These are phyloP conservation scores for Rhynchomys soricoides DNA, from an alignment of 2,113 vertebrate species.

Conservation along the genomic window DNA sequence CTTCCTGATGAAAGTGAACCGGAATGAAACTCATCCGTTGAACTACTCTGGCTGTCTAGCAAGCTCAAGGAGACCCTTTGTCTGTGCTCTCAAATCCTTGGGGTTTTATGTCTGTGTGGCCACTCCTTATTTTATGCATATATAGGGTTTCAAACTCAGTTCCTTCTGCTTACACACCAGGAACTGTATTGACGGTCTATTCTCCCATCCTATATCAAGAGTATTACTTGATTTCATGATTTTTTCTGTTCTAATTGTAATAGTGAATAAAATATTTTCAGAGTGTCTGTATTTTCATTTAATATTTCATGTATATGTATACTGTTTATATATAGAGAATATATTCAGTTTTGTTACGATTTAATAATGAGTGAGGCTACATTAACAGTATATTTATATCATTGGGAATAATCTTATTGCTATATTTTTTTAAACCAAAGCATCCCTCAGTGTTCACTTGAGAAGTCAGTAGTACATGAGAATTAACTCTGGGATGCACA, in stretches of 20 bases:
- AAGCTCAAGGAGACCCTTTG: not conserved
- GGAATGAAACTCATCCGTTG: not conserved
- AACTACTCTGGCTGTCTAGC: not conserved
- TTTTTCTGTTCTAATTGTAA: not conserved
- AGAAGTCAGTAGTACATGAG: not conserved
- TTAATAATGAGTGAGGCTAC: not conserved
- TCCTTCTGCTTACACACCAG: not conserved
- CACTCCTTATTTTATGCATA: not conserved
- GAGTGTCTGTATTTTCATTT: not conserved
- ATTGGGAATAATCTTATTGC: not conserved
- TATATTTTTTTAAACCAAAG: not conserved
- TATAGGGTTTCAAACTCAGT: not conserved
- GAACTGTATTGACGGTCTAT: not conserved
- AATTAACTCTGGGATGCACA: not conserved
- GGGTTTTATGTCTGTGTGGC: fast-evolving
- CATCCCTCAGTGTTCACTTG: not conserved
- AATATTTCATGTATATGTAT: not conserved
- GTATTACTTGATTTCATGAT: not conserved
- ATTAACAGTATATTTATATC: not conserved
- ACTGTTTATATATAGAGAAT: not conserved
- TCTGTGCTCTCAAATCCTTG: not conserved
- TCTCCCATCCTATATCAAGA: not conserved
- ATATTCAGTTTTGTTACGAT: not conserved
- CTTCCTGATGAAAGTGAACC: not conserved
- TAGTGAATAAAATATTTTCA: not conserved